A percentile compares a stretch with the other conserved stretches of the same genome.
Evolutionary conservation across 2,797 vertebrate species (phyloP).

Genomic region (Etheostoma nigrum): DNA sequence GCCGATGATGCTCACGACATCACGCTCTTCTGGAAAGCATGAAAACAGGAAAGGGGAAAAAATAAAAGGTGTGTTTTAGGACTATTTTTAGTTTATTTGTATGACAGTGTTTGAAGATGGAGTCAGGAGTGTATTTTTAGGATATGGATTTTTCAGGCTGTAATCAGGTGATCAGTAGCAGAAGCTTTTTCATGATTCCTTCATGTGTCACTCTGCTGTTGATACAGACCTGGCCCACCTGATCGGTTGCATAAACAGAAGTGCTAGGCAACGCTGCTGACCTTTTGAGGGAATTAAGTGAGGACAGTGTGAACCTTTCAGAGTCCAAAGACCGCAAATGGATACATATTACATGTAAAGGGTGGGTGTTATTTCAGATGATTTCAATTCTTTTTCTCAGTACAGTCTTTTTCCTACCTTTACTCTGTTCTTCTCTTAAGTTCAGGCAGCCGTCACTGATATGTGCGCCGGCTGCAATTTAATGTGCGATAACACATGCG

Average conservation of each 20-base stretch:
- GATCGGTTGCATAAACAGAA: constrained; percentile 67
- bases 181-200: constrained; percentile 46
- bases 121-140: constrained; percentile 39
- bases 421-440: constrained; percentile 37
- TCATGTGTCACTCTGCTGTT: constrained; percentile 56
- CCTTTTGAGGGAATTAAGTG: constrained; percentile 80
- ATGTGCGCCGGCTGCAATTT: constrained; percentile 42
- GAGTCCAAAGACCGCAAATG: constrained; percentile 53
- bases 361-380: constrained; percentile 59
- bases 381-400: constrained; percentile 50
- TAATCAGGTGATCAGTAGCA: constrained; percentile 41
- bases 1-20: constrained; percentile 37
- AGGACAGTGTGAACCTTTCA: constrained; percentile 76
- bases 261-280: constrained; percentile 77
- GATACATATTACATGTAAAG: constrained; percentile 60
- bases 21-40: constrained; percentile 15
- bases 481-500: constrained; percentile 49
- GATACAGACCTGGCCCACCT: constrained; percentile 36
- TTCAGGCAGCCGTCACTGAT: constrained; percentile 36
- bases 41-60: constrained; percentile 13
- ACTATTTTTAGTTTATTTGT: constrained; percentile 49
- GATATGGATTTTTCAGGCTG: constrained; percentile 18
- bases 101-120: constrained; percentile 30
- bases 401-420: constrained; percentile 25
- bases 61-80: constrained; percentile 18